Conservation (phyloP, 2,888 invertebrate species). For the Amphipyra berbera region DNA sequence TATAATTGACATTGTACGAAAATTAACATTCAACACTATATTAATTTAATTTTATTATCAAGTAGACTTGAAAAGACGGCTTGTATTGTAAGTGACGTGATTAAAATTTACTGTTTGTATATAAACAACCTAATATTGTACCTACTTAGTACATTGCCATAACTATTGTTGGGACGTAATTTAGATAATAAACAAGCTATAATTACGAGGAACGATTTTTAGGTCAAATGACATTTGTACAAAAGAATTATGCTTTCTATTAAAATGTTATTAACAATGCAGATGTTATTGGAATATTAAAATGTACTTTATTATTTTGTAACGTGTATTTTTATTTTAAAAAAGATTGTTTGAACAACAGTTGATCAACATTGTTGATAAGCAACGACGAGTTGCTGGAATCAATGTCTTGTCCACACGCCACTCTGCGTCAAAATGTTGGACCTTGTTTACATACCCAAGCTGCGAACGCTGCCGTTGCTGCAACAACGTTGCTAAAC, state of each 20-base stretch:
- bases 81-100: slow-evolving; percentile 7
- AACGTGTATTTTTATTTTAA: slow-evolving; percentile 53
- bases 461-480: too few species aligned
- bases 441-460: too few species aligned
- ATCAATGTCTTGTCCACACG: too few species aligned
- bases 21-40: slow-evolving; percentile 13
- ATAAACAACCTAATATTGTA: slow-evolving; percentile 35
- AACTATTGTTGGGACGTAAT: slow-evolving; percentile 63
- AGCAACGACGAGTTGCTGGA: too few species aligned
- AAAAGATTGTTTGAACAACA: too few species aligned
- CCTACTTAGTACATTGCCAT: slow-evolving; percentile 51
- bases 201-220: slow-evolving; percentile 49
- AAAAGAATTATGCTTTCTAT: slow-evolving; percentile 76
- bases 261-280: slow-evolving; percentile 75
- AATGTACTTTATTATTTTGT: slow-evolving; percentile 72
- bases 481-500: too few species aligned
- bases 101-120: slow-evolving; percentile 38
- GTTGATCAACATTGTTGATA: too few species aligned
- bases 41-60: slow-evolving; percentile 8
- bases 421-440: too few species aligned
- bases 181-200: slow-evolving; percentile 40
- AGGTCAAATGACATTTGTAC: slow-evolving; percentile 67
- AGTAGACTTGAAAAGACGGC: slow-evolving; percentile 22
- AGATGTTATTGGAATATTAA: slow-evolving; percentile 76
- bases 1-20: slow-evolving; percentile 1